A percentile compares a stretch with the other conserved stretches of the same genome.
Evolutionary conservation across 1,140 invertebrate species (phyloP).

Genomic region (Sitobion miscanthi): DNA sequence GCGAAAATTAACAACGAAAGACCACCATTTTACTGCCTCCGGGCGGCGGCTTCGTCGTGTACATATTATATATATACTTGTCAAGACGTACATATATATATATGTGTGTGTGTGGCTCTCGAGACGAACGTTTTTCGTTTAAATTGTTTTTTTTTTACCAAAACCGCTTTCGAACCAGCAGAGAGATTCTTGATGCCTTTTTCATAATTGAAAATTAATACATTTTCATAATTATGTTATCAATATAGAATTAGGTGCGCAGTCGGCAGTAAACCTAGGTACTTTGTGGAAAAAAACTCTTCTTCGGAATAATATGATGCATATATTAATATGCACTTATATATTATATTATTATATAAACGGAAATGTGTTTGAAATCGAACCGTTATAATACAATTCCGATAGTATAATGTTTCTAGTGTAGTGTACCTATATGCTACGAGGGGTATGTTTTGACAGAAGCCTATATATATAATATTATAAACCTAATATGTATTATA

Average conservation of each 20-base stretch:
- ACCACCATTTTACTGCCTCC: slow-evolving; percentile 46
- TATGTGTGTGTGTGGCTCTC: background rate
- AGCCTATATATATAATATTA: background rate
- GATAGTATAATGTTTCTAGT: background rate
- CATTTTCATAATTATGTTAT: background rate
- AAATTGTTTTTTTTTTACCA: slow-evolving; percentile 17
- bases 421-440: background rate
- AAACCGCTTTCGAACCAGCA: background rate
- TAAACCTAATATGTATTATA: background rate
- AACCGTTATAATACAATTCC: background rate
- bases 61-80: background rate
- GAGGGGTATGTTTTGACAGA: background rate
- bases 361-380: background rate
- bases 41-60: background rate
- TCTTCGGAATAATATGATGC: background rate
- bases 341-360: background rate
- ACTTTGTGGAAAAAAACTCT: background rate
- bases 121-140: slow-evolving; percentile 8
- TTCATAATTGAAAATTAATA: slow-evolving; percentile 4
- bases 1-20: slow-evolving; percentile 47
- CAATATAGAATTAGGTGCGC: background rate
- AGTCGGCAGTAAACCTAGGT: background rate
- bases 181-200: background rate
- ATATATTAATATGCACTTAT: background rate
- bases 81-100: background rate